Evolutionary conservation across 2,888 invertebrate genomes (phyloP).

Genomic region (Zeuzera pyrina): DNA sequence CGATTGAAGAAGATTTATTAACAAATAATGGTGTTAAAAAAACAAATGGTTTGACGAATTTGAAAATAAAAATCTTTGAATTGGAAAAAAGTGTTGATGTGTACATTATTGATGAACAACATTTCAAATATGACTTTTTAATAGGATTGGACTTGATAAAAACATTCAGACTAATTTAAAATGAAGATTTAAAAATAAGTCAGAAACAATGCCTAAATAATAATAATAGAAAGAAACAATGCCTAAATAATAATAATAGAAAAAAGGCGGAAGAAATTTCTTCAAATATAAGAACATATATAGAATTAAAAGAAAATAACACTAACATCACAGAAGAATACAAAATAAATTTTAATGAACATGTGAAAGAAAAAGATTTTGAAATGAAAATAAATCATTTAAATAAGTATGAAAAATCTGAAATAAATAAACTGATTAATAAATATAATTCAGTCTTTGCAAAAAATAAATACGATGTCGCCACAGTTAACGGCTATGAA

Average conservation of each 20-base stretch:
- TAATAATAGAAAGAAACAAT: background rate
- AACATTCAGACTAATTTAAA: slow-evolving; percentile 10
- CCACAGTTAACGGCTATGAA: slow-evolving; percentile 8
- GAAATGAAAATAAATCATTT: no score
- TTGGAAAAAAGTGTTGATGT: slow-evolving; percentile 10
- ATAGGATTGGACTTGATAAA: slow-evolving; percentile 14
- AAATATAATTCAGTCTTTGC: slow-evolving; percentile 4
- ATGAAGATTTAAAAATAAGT: slow-evolving; percentile 9
- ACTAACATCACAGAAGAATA: no score
- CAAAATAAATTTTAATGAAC: no score
- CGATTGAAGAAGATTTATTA: slow-evolving; percentile 6
- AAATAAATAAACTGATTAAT: slow-evolving; percentile 4
- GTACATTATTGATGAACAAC: slow-evolving; percentile 11
- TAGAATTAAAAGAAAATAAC: no score
- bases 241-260: background rate
- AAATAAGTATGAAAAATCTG: no score
- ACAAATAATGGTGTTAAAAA: slow-evolving; percentile 16
- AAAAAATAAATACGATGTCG: slow-evolving; percentile 4
- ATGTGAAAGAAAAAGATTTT: no score
- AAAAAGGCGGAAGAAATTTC: slow-evolving; percentile 4
- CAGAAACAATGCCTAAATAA: slow-evolving; percentile 3
- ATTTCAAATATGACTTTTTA: slow-evolving; percentile 13
- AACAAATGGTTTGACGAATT: no score
- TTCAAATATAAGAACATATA: slow-evolving; percentile 4
- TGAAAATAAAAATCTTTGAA: slow-evolving; percentile 4